These are phyloP conservation scores for Tapirus terrestris DNA, from an alignment of 2,113 vertebrate genomes.

Conservation along the genomic window DNA sequence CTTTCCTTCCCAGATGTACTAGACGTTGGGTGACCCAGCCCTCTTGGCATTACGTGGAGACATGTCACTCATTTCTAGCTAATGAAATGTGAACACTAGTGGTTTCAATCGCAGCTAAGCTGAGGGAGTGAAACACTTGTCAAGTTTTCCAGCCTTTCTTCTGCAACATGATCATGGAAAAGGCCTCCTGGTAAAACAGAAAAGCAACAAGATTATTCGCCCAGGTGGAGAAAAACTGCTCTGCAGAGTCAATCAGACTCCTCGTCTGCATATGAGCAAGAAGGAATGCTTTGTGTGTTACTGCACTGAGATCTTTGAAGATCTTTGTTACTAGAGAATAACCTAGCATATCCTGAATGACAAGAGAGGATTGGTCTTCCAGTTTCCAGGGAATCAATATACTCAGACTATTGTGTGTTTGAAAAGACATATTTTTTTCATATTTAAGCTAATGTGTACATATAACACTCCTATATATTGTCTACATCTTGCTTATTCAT, in stretches of 20 bases:
- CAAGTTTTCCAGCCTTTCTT: not conserved
- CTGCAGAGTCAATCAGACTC: not conserved
- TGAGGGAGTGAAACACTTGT: not conserved
- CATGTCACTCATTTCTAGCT: not conserved
- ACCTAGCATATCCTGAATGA: not conserved
- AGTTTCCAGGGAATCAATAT: not conserved
- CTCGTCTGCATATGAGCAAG: too few relatives aligned
- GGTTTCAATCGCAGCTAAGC: not conserved
- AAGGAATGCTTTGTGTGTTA: too few relatives aligned
- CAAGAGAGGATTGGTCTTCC: not conserved
- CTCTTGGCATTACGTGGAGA: not conserved
- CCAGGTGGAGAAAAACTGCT: not conserved
- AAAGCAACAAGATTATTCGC: not conserved
- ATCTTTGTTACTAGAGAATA: not conserved
- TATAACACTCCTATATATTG: not conserved
- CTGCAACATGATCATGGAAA: not conserved
- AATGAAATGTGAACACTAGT: not conserved
- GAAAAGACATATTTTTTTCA: not conserved
- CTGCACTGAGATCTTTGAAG: not conserved
- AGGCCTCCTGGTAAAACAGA: rapidly evolving
- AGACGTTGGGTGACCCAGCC: not conserved
- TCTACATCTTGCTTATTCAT: not conserved
- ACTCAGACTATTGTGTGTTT: not conserved
- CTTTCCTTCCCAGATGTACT: rapidly evolving
- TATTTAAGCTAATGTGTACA: not conserved